Conservation (phyloP, 2,888 invertebrate species). For the Caenorhabditis sp. region DNA sequence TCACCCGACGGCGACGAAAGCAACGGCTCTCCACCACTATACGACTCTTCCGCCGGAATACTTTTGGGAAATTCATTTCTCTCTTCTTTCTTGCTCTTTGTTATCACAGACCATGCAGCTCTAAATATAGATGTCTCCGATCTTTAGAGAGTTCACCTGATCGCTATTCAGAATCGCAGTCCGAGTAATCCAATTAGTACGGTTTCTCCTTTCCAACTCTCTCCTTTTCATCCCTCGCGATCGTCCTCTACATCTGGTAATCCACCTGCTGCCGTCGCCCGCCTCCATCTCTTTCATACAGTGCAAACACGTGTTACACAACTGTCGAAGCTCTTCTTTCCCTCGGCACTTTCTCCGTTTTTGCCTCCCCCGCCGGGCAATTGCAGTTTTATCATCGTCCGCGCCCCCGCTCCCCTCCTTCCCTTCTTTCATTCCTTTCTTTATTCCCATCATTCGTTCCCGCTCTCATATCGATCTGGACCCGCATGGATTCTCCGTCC, state of each 20-base stretch:
- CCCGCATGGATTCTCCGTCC: slow-evolving; percentile 19
- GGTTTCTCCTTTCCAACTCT: slow-evolving; percentile 9
- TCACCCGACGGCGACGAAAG: background rate
- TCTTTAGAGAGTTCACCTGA: no score
- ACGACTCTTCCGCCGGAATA: slow-evolving; percentile 12
- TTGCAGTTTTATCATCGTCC: slow-evolving; percentile 46
- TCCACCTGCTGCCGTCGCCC: slow-evolving; percentile 37
- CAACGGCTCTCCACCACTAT: no score
- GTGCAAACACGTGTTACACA: slow-evolving; percentile 44
- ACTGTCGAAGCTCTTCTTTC: slow-evolving; percentile 12
- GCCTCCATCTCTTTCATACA: slow-evolving; percentile 11
- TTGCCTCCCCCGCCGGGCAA: slow-evolving; percentile 8
- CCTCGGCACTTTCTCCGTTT: slow-evolving; percentile 10
- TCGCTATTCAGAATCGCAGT: no score
- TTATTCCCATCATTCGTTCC: slow-evolving; percentile 45
- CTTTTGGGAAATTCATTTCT: background rate
- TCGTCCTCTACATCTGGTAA: slow-evolving; percentile 17
- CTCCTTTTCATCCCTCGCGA: background rate
- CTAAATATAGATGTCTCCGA: no score
- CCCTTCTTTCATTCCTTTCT: slow-evolving; percentile 4
- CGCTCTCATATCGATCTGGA: slow-evolving; percentile 34
- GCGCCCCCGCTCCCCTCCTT: slow-evolving; percentile 2
- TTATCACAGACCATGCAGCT: no score
- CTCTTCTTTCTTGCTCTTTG: no score
- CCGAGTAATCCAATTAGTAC: slow-evolving; percentile 27